A percentile compares a stretch with the other conserved stretches of the same genome.
phyloP scores from a whole-genome alignment of 2,113 vertebrate species.

The Petromus typicus region DNA sequence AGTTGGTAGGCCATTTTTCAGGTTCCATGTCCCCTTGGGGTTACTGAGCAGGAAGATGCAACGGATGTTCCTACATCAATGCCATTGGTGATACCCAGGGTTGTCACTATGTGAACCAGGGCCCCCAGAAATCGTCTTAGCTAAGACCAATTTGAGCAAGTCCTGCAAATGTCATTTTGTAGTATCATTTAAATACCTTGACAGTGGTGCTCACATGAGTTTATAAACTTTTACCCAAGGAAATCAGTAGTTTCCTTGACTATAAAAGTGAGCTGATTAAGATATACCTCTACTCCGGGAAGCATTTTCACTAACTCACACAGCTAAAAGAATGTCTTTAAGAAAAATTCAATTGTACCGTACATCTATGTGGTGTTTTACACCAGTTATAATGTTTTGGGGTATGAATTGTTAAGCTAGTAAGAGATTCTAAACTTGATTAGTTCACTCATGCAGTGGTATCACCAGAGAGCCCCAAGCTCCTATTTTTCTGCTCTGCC shows the following conservation, averaged over 20 bases:
- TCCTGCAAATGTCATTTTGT: neutral
- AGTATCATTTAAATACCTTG: neutral
- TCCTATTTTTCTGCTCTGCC: neutral
- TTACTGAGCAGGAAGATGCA: neutral
- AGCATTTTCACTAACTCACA: neutral
- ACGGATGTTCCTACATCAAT: rapidly evolving
- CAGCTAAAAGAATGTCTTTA: neutral
- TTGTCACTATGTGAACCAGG: neutral
- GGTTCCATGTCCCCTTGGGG: neutral
- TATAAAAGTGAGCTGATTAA: neutral
- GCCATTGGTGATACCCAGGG: neutral
- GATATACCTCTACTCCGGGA: neutral
- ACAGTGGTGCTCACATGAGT: neutral
- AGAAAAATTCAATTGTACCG: neutral
- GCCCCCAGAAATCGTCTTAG: neutral
- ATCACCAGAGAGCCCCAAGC: too few species aligned
- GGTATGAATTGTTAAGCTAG: neutral
- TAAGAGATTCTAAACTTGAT: neutral
- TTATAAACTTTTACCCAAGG: neutral
- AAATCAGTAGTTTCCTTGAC: neutral
- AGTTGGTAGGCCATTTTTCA: neutral
- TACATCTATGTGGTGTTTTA: neutral
- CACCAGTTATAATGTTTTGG: neutral
- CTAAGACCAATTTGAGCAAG: neutral
- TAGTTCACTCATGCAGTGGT: neutral